These are phyloP conservation scores for Natrix natrix DNA, from an alignment of 2,797 vertebrate genomes.

Conservation along the genomic window DNA sequence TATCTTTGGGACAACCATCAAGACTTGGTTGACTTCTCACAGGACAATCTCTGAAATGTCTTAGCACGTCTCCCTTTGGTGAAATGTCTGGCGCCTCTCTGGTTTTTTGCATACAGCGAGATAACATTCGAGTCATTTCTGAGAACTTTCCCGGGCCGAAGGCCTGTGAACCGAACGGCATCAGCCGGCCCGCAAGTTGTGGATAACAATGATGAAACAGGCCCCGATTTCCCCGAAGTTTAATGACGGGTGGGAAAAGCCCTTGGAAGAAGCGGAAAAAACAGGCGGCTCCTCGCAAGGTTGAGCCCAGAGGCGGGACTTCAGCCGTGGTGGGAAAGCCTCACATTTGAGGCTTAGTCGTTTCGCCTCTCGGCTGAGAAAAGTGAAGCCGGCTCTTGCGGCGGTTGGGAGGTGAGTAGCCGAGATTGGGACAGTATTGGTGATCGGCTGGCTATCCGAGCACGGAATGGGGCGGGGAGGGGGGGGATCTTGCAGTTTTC, in stretches of 20 bases:
- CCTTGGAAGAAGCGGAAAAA: neutral
- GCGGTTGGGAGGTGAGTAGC: neutral
- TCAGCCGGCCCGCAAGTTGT: neutral
- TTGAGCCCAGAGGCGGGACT: neutral
- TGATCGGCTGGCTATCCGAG: neutral
- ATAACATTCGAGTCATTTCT: neutral
- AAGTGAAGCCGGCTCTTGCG: neutral
- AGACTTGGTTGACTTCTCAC: neutral
- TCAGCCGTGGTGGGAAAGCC: neutral
- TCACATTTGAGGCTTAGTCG: neutral
- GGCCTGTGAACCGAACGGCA: neutral
- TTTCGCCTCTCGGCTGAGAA: neutral
- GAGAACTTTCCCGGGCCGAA: neutral
- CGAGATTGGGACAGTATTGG: neutral
- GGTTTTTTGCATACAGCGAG: neutral
- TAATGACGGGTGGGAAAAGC: neutral
- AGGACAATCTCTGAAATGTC: neutral
- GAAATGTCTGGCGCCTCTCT: neutral
- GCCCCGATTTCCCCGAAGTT: neutral
- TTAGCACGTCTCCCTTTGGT: neutral
- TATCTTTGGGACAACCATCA: neutral
- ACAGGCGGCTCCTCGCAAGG: neutral
- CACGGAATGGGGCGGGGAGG: no score
- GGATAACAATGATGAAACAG: neutral
- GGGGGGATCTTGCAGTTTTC: neutral